Evolutionary conservation across 2,888 invertebrate species (phyloP).

Genomic region (Prenolepis imparis): DNA sequence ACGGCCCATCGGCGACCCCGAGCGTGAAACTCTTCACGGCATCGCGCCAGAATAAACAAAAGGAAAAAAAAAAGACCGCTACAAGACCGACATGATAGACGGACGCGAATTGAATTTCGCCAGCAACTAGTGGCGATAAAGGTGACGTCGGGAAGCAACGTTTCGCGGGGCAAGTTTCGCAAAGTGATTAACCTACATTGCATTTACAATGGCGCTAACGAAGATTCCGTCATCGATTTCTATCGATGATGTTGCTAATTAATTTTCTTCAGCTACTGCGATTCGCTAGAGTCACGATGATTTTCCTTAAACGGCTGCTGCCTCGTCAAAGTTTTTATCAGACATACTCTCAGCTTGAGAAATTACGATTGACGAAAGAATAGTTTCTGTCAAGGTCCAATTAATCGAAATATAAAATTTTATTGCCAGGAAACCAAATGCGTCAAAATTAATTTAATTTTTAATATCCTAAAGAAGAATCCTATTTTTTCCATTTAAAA

Average conservation of each 20-base stretch:
- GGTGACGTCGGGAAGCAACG: not conserved
- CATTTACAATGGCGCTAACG: conserved; percentile 70
- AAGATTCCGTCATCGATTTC: conserved; percentile 61
- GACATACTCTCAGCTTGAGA: not conserved
- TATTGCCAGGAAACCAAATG: not conserved
- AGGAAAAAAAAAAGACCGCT: conserved; percentile 10
- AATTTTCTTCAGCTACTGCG: conserved; percentile 13
- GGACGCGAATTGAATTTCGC: conserved; percentile 45
- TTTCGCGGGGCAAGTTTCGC: conserved; percentile 49
- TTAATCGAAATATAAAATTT: not conserved
- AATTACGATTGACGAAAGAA: not conserved
- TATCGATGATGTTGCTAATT: conserved; percentile 27
- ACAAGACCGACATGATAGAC: conserved; percentile 18
- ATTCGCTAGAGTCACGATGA: not conserved
- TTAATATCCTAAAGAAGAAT: not conserved
- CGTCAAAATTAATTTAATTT: not conserved
- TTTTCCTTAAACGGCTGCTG: conserved; percentile 7
- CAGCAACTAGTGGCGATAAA: conserved; percentile 45
- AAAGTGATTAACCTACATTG: conserved; percentile 72
- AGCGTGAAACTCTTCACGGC: conserved; percentile 29
- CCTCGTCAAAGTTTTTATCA: not conserved
- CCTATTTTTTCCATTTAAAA: not conserved
- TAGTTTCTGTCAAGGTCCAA: not conserved
- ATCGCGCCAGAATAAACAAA: not conserved
- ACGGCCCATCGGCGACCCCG: not conserved